These are phyloP conservation scores for Drosophila buzzatii DNA, from an alignment of 2,888 invertebrate genomes.

Conservation along the genomic window DNA sequence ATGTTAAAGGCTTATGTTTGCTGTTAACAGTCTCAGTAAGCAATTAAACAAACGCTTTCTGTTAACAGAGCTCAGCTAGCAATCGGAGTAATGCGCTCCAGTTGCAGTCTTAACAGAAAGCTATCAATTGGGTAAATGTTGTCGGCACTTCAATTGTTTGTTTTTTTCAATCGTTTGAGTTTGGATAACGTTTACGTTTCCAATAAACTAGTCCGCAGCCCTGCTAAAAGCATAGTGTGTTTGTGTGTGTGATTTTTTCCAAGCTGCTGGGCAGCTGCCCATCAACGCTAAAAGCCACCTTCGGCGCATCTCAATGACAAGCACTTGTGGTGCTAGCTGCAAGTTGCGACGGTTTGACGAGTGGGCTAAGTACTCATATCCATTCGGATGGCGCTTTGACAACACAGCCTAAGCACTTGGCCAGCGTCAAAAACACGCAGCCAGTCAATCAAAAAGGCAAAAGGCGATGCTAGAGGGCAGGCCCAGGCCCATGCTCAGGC, in stretches of 20 bases:
- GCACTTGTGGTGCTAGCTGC: slow-evolving; percentile 45
- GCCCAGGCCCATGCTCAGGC: background rate
- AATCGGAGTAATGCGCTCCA: background rate
- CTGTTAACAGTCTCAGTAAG: background rate
- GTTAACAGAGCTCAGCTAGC: background rate
- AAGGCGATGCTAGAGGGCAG: background rate
- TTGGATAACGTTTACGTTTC: slow-evolving; percentile 3
- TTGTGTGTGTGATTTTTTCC: background rate
- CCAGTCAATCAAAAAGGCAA: slow-evolving; percentile 43
- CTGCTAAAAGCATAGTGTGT: slow-evolving; percentile 32
- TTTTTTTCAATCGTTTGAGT: slow-evolving; percentile 3
- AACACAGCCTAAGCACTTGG: slow-evolving; percentile 65
- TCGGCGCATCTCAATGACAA: slow-evolving; percentile 39
- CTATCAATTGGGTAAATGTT: slow-evolving; percentile 10
- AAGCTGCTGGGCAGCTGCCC: slow-evolving; percentile 33
- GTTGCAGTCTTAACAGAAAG: background rate
- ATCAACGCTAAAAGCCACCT: slow-evolving; percentile 51
- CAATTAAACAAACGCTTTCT: background rate
- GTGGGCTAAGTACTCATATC: slow-evolving; percentile 42
- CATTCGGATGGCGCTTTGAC: slow-evolving; percentile 42
- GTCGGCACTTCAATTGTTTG: background rate
- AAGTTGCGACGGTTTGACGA: slow-evolving; percentile 29
- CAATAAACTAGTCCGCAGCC: slow-evolving; percentile 4
- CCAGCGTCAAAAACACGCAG: slow-evolving; percentile 62
- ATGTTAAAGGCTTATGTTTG: background rate